Conservation (phyloP, 1,140 invertebrate species). For the Aphis craccivora region DNA sequence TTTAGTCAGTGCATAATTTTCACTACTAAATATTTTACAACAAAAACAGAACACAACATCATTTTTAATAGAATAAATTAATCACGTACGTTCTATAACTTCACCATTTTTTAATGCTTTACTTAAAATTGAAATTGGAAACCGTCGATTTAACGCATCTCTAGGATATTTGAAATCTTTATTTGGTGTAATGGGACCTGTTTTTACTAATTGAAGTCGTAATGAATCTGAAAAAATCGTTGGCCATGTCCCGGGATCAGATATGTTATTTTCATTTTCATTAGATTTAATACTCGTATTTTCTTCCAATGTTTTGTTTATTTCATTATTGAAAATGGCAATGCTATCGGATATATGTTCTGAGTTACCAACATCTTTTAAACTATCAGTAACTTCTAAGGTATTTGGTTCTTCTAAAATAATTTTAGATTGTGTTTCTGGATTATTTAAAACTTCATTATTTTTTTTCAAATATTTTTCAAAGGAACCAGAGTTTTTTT, state of each 20-base stretch:
- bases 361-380: not conserved
- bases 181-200: not conserved
- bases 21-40: conserved; percentile 37
- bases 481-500: conserved; percentile 33
- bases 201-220: conserved; percentile 16
- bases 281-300: not conserved
- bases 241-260: not conserved
- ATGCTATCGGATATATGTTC: not conserved
- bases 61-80: conserved; percentile 24
- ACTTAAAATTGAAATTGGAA: conserved; percentile 24
- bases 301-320: not conserved
- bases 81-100: conserved; percentile 19
- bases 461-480: conserved; percentile 22
- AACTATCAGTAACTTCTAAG: conserved; percentile 15
- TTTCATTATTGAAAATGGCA: conserved; percentile 1
- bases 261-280: not conserved
- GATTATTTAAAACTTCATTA: conserved; percentile 6
- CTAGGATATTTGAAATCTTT: conserved; percentile 28
- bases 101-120: conserved; percentile 19
- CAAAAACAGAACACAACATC: conserved; percentile 28
- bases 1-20: not conserved
- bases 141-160: conserved; percentile 15
- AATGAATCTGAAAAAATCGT: not conserved
- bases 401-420: conserved; percentile 18
- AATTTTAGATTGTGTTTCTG: not conserved